Evolutionary conservation across 1,140 invertebrate genomes (phyloP).

Genomic region (Prorops nasuta): DNA sequence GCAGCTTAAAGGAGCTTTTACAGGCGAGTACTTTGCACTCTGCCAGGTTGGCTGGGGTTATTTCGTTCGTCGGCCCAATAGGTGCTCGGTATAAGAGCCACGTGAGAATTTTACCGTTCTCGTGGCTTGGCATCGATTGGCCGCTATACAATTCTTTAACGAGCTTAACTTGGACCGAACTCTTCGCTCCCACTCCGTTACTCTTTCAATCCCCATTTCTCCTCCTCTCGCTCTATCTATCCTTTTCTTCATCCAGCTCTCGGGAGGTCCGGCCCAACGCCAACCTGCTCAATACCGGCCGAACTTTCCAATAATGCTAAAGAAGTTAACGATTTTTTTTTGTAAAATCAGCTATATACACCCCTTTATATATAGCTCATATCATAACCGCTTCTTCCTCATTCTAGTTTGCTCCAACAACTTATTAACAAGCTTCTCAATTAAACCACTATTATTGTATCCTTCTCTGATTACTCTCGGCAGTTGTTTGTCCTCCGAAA

Average conservation of each 20-base stretch:
- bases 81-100: no score
- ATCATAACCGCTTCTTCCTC: no score
- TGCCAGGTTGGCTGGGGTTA: constrained; percentile 12
- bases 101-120: no score
- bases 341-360: constrained; percentile 13
- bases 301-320: constrained; percentile 39
- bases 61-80: no score
- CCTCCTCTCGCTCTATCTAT: background rate
- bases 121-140: constrained; percentile 22
- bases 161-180: constrained; percentile 32
- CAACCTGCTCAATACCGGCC: constrained; percentile 20
- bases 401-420: no score
- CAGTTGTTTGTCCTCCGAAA: no score
- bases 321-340: constrained; percentile 36
- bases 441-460: no score
- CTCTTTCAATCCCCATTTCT: background rate
- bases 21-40: constrained; percentile 5
- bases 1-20: constrained; percentile 14
- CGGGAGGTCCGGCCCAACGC: no score
- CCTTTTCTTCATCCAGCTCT: no score
- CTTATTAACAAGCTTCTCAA: no score
- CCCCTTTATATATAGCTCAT: background rate
- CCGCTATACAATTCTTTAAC: constrained; percentile 32
- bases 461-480: no score
- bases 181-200: constrained; percentile 9